Evolutionary conservation across 2,797 vertebrate genomes (phyloP).

Genomic region (Chaunax sp.): DNA sequence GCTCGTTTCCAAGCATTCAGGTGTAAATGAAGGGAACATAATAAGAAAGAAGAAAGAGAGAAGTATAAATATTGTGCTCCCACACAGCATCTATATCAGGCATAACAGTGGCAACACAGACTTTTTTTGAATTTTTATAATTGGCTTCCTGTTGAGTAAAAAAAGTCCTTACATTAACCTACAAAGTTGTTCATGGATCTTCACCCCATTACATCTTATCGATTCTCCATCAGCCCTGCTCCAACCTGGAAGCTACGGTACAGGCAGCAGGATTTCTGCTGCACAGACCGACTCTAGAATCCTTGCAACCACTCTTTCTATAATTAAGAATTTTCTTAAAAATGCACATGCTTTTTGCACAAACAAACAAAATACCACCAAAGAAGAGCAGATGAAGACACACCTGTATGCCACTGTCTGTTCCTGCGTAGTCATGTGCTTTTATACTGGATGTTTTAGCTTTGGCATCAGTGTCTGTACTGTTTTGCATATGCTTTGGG

Average conservation of each 20-base stretch:
- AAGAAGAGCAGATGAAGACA: too few relatives aligned
- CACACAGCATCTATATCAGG: constrained; percentile 5
- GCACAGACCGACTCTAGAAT: too few relatives aligned
- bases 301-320: background rate
- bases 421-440: too few relatives aligned
- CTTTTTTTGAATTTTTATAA: constrained; percentile 13
- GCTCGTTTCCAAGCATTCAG: constrained; percentile 47
- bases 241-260: background rate
- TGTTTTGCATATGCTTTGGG: too few relatives aligned
- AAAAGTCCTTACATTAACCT: background rate
- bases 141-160: background rate
- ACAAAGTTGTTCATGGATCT: background rate
- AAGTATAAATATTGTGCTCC: constrained; percentile 26
- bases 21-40: constrained; percentile 46
- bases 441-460: too few relatives aligned
- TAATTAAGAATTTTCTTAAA: background rate
- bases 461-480: too few relatives aligned
- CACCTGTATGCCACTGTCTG: too few relatives aligned
- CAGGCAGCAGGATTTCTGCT: background rate
- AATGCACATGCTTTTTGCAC: too few relatives aligned
- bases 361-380: too few relatives aligned
- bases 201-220: background rate
- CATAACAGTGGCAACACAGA: background rate
- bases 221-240: background rate
- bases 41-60: constrained; percentile 14